Evolutionary conservation across 2,113 vertebrate genomes (phyloP), one percentile per base, ranked within the genome.

Genomic region (Pelecanoides urinatrix): DNA sequence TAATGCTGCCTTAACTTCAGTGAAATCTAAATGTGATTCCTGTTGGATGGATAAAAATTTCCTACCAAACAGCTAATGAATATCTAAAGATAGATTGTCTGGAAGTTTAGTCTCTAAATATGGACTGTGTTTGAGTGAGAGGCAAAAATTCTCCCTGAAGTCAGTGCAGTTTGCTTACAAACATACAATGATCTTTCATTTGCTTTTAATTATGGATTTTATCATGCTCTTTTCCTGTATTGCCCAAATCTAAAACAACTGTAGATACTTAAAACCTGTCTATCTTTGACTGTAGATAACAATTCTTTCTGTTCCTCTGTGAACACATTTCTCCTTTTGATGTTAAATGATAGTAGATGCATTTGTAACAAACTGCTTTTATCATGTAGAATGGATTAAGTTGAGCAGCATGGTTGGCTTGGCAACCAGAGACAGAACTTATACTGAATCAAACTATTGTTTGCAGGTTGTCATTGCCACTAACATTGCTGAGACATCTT

Each of bases 401-500:
- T 1, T 59, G 23, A 44, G 58, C 34, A 18, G 16, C 49, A 15
- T 23, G 53, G 8, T 30, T 86, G 40, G 2, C 53, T 86, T 61
- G 50, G 45, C 73, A 62, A 34, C 36, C 10, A 36, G 72, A 30
- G 34, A 21, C 50, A 55, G n/a, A 61, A 3, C 38, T 52, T 38
- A 5, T 27, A 12, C 78, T 90, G 68, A 91, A 8, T 75, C 53
- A 6, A 1, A 10, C 36, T 65, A 11, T 93, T 30, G 7, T 40
- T 61, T 95, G 27, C 91, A 99, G 99, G 99, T 99, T 12, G 99
- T 99, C 86, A 99, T 99, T 13, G 99, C 99, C 80, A 99, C 99
- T 34, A 99, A 99, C 97, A 99, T 99, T 4, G 99, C 99, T 3
- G 99, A 99, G 96, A 99, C 99, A 0, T 99, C 99, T 5, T 95